Evolutionary conservation across 2,888 invertebrate genomes (phyloP).

Genomic region (Drosophila rubida): DNA sequence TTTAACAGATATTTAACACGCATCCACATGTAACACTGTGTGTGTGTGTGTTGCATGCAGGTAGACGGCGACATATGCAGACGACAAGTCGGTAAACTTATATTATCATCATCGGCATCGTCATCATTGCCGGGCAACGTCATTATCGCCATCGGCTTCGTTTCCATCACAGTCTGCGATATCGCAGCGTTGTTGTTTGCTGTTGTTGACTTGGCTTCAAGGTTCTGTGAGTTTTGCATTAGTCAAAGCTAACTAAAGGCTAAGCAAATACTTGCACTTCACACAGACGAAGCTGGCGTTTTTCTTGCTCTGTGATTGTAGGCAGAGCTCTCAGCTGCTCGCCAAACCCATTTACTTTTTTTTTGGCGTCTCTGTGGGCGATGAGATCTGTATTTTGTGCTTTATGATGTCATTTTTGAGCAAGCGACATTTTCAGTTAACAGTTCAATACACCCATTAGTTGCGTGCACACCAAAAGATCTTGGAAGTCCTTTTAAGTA

Average conservation of each 20-base stretch:
- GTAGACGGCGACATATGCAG: slow-evolving; percentile 19
- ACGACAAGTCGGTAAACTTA: slow-evolving; percentile 43
- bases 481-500: no score
- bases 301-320: slow-evolving; percentile 33
- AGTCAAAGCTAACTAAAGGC: slow-evolving; percentile 62
- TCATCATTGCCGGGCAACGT: slow-evolving; percentile 10
- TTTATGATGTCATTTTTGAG: slow-evolving; percentile 57
- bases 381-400: slow-evolving; percentile 16
- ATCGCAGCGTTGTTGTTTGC: slow-evolving; percentile 63
- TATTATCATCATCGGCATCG: slow-evolving; percentile 45
- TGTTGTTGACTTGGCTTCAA: slow-evolving; percentile 71
- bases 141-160: slow-evolving; percentile 27
- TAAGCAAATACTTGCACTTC: slow-evolving; percentile 32
- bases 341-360: slow-evolving; percentile 55
- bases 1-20: slow-evolving; percentile 71
- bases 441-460: slow-evolving; percentile 56
- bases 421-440: slow-evolving; percentile 41
- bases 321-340: slow-evolving; percentile 32
- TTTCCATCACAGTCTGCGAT: slow-evolving; percentile 24
- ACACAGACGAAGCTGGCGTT: slow-evolving; percentile 11
- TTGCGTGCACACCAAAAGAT: no score
- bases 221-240: slow-evolving; percentile 75
- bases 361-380: slow-evolving; percentile 39
- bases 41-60: slow-evolving; percentile 12
- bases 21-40: slow-evolving; percentile 32